Percentiles rank a stretch among this genome's conserved stretches.
Evolutionary conservation across 1,140 invertebrate genomes (phyloP).

Genomic region (Episyrphus balteatus): DNA sequence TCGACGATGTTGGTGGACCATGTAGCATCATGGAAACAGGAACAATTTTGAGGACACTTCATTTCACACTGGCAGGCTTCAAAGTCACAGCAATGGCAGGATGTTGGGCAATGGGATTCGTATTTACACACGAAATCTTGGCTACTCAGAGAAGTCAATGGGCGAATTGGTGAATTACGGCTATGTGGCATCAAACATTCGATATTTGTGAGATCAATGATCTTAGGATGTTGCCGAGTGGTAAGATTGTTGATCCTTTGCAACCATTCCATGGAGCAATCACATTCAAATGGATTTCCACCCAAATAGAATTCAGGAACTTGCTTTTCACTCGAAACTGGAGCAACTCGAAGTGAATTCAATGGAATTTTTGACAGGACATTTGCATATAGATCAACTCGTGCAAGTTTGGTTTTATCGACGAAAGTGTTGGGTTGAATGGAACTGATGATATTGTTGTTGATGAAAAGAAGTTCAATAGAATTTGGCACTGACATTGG

Average conservation of each 20-base stretch:
- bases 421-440: constrained; percentile 69
- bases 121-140: constrained; percentile 76
- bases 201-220: constrained; percentile 71
- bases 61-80: constrained; percentile 78
- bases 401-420: constrained; percentile 63
- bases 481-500: constrained; percentile 63
- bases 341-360: constrained; percentile 59
- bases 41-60: constrained; percentile 74
- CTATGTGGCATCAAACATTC: constrained; percentile 72
- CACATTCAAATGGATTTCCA: constrained; percentile 78
- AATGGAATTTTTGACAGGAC: constrained; percentile 66
- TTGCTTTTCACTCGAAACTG: constrained; percentile 45
- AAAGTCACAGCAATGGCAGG: constrained; percentile 79
- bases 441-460: constrained; percentile 65
- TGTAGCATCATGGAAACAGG: constrained; percentile 74
- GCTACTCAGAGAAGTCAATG: constrained; percentile 54
- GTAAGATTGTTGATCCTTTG: constrained; percentile 63
- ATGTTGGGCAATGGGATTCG: constrained; percentile 66
- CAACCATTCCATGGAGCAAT: constrained; percentile 80
- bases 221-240: constrained; percentile 60
- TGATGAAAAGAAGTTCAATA: constrained; percentile 68
- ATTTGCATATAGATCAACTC: constrained; percentile 76
- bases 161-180: constrained; percentile 55
- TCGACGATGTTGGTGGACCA: constrained; percentile 80
- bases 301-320: constrained; percentile 77